phyloP scores from a whole-genome alignment of 2,888 invertebrate genomes.

The Drosophila neutralis region DNA sequence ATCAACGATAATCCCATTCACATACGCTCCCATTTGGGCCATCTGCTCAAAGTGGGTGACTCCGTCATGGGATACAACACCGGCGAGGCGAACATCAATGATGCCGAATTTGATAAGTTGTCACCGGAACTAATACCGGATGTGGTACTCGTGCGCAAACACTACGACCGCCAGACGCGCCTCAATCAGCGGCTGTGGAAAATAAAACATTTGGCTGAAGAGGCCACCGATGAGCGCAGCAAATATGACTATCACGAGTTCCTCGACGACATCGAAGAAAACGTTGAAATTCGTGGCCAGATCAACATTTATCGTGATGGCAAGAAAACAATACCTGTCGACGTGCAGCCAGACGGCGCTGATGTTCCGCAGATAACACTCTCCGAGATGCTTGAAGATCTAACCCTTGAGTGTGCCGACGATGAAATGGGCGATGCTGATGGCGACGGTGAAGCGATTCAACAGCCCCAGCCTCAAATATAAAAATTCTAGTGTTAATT shows the following conservation, averaged over 20 bases:
- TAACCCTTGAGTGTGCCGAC: slow-evolving; percentile 88
- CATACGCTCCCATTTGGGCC: slow-evolving; percentile 96
- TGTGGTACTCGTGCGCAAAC: slow-evolving; percentile 97
- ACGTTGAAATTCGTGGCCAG: slow-evolving; percentile 93
- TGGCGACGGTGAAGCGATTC: slow-evolving; percentile 83
- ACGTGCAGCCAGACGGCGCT: slow-evolving; percentile 84
- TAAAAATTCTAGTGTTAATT: slow-evolving; percentile 32
- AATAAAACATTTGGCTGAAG: slow-evolving; percentile 92
- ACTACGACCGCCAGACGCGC: slow-evolving; percentile 90
- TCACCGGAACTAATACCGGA: slow-evolving; percentile 90
- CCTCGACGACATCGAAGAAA: slow-evolving; percentile 98
- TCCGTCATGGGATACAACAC: slow-evolving; percentile 96
- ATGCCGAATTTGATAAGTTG: slow-evolving; percentile 94
- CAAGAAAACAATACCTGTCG: slow-evolving; percentile 70
- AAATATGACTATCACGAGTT: slow-evolving; percentile 96
- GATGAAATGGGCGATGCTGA: slow-evolving; percentile 89
- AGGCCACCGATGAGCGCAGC: slow-evolving; percentile 88
- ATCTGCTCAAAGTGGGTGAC: slow-evolving; percentile 96
- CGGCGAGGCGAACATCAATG: slow-evolving; percentile 95
- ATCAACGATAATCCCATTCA: slow-evolving; percentile 92
- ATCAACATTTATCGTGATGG: slow-evolving; percentile 94
- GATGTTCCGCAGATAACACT: slow-evolving; percentile 91
- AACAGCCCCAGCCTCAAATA: slow-evolving; percentile 44
- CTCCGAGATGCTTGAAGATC: slow-evolving; percentile 97
- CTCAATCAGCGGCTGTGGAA: slow-evolving; percentile 95